A percentile compares a stretch with the other conserved stretches of the same genome.
Evolutionary conservation across 2,797 vertebrate species (phyloP).

Genomic region (Periophthalmus magnuspinnatus): DNA sequence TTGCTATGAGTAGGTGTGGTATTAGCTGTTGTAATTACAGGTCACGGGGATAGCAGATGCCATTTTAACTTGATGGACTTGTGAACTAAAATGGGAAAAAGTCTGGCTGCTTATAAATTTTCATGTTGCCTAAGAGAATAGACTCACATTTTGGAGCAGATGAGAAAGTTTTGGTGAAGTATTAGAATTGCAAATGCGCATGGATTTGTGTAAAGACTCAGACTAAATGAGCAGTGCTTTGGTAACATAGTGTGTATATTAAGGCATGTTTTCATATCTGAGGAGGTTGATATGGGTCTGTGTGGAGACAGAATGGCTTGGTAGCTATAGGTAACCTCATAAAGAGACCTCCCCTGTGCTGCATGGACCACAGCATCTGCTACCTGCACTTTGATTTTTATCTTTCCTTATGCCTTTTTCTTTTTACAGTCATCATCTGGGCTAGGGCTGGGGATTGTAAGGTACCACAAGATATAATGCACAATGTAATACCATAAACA

Average conservation of each 20-base stretch:
- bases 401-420: neutral
- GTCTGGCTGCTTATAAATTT: constrained; percentile 58
- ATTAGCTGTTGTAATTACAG: constrained; percentile 51
- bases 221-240: constrained; percentile 44
- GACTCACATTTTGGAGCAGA: constrained; percentile 33
- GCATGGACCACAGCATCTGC: constrained; percentile 6
- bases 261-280: neutral
- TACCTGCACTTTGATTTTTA: constrained; percentile 1
- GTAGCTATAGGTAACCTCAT: constrained; percentile 10
- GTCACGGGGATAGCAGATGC: constrained; percentile 50
- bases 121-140: constrained; percentile 42
- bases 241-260: constrained; percentile 57
- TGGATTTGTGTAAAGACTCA: constrained; percentile 28
- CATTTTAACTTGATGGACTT: constrained; percentile 51
- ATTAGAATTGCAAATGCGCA: constrained; percentile 60
- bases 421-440: constrained; percentile 4
- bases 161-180: constrained; percentile 28
- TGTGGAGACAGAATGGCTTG: neutral
- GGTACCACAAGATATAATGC: neutral
- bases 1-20: constrained; percentile 31
- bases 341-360: constrained; percentile 4
- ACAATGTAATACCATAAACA: neutral
- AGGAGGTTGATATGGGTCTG: neutral
- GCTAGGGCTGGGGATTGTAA: neutral
- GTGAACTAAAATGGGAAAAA: constrained; percentile 45